Evolutionary conservation across 2,113 vertebrate genomes (phyloP).

Genomic region (Psephotus haematonotus): DNA sequence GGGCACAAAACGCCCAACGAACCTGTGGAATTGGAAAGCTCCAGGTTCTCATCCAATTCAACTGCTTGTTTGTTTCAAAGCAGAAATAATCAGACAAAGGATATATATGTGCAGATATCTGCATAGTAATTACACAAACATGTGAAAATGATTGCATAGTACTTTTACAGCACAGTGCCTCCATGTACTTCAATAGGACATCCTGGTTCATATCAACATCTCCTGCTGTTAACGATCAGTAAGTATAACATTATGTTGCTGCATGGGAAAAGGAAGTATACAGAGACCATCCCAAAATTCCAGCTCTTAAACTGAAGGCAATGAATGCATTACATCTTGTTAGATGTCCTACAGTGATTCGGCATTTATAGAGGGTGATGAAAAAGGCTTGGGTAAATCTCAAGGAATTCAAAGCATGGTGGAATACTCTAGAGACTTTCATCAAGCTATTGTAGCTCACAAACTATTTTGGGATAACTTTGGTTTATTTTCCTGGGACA

Average conservation of each 20-base stretch:
- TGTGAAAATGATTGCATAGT: not conserved
- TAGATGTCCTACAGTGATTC: constrained; percentile 23
- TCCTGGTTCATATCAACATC: not conserved
- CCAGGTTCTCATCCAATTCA: not conserved
- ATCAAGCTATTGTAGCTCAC: not conserved
- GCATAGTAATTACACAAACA: not conserved
- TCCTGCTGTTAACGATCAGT: not conserved
- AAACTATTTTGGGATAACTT: constrained; percentile 32
- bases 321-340: not conserved
- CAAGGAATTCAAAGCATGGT: constrained; percentile 23
- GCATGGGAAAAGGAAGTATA: not conserved
- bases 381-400: not conserved
- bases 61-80: not conserved
- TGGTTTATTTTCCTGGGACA: constrained; percentile 37
- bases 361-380: not conserved
- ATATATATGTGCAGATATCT: not conserved
- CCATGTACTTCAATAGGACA: not conserved
- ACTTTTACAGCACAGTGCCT: not conserved
- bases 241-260: not conserved
- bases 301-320: not conserved
- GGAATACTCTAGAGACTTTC: not conserved
- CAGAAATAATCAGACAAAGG: not conserved
- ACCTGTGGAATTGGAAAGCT: not conserved
- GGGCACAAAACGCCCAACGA: not conserved
- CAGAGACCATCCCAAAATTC: not conserved